A percentile compares a stretch with the other conserved stretches of the same genome.
These are phyloP conservation scores for Brachylomia viminalis DNA, from an alignment of 2,888 invertebrate species.

Conservation along the genomic window DNA sequence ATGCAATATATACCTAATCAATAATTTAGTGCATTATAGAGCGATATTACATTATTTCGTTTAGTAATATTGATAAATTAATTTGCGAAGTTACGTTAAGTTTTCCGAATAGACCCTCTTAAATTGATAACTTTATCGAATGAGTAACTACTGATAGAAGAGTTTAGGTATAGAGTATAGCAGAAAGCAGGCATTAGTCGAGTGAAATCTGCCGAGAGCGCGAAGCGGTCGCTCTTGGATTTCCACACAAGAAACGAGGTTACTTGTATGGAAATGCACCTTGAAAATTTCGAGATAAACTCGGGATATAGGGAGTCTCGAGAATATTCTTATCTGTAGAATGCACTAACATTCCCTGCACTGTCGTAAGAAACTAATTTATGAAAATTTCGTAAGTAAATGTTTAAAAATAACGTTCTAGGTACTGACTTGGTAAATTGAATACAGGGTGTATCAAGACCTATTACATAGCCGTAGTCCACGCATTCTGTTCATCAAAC, in stretches of 20 bases:
- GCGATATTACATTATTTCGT: too few species aligned
- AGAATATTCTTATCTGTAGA: conserved; percentile 12
- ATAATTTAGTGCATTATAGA: too few species aligned
- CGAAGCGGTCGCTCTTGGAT: neutral
- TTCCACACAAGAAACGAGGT: neutral
- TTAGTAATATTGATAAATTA: too few species aligned
- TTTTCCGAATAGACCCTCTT: too few species aligned
- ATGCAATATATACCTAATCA: too few species aligned
- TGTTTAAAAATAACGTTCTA: neutral
- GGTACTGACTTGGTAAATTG: neutral
- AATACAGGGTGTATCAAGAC: neutral
- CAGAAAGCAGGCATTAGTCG: neutral
- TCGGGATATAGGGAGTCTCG: too few species aligned
- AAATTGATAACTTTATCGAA: neutral
- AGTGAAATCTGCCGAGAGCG: neutral
- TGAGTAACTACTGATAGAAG: neutral
- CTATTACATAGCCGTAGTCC: neutral
- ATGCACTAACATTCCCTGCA: neutral
- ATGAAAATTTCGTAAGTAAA: neutral
- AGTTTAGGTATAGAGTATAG: neutral
- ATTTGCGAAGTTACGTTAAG: too few species aligned
- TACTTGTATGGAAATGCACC: neutral
- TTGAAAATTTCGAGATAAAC: conserved; percentile 11
- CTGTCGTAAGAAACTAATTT: neutral
- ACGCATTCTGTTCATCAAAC: neutral